Percentiles rank a stretch among this genome's conserved stretches.
These are phyloP conservation scores for Pantherophis vulpinus DNA, from an alignment of 2,797 vertebrate genomes.

Conservation along the genomic window DNA sequence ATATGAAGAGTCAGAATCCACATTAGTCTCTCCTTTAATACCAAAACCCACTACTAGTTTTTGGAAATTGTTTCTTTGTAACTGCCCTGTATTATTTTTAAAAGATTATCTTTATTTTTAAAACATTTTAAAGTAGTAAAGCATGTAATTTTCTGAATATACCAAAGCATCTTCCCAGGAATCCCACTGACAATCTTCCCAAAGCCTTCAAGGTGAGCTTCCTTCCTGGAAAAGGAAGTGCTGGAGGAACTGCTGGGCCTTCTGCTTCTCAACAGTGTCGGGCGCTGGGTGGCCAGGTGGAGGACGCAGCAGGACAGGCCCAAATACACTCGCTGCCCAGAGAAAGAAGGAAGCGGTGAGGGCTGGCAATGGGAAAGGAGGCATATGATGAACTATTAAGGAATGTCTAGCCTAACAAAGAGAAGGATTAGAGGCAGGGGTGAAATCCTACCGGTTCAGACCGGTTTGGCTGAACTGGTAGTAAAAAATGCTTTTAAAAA, in stretches of 20 bases:
- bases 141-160: slow-evolving; percentile 2
- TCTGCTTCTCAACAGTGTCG: slow-evolving; percentile 82
- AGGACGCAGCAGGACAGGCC: slow-evolving; percentile 83
- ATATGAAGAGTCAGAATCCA: background rate
- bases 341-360: slow-evolving; percentile 6
- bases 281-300: slow-evolving; percentile 68
- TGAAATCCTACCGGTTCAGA: too few species aligned
- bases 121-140: slow-evolving; percentile 28
- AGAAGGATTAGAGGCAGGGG: too few species aligned
- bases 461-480: too few species aligned
- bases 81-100: background rate
- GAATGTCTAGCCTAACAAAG: too few species aligned
- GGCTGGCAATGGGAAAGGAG: background rate
- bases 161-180: slow-evolving; percentile 50
- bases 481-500: too few species aligned
- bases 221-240: slow-evolving; percentile 78
- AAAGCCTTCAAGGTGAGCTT: slow-evolving; percentile 47
- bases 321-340: slow-evolving; percentile 84
- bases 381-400: too few species aligned
- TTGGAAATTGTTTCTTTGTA: background rate
- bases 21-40: background rate
- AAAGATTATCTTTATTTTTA: slow-evolving; percentile 26
- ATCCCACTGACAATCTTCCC: background rate
- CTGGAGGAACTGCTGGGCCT: slow-evolving; percentile 87
- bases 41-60: slow-evolving; percentile 1